These are phyloP conservation scores for Scaptodrosophila lebanonensis DNA, from an alignment of 1,140 invertebrate genomes.

Conservation along the genomic window DNA sequence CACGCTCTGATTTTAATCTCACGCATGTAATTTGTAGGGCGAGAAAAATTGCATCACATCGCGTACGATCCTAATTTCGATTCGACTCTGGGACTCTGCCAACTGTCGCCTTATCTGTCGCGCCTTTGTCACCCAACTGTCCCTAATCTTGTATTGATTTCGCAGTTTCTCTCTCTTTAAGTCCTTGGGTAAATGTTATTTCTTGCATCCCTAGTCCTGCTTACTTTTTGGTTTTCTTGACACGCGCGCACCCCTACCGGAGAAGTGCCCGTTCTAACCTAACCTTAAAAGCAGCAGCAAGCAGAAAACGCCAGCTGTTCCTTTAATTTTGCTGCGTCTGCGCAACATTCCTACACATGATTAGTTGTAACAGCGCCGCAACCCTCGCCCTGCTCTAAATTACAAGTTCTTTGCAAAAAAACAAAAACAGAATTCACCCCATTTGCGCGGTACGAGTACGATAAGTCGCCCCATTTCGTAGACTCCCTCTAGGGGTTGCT, in stretches of 20 bases:
- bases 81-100: constrained; percentile 19
- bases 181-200: constrained; percentile 12
- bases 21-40: constrained; percentile 63
- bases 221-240: constrained; percentile 33
- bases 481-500: constrained; percentile 55
- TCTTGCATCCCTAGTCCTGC: constrained; percentile 25
- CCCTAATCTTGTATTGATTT: constrained; percentile 56
- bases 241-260: constrained; percentile 36
- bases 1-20: constrained; percentile 47
- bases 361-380: constrained; percentile 45
- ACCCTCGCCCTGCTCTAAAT: constrained; percentile 47
- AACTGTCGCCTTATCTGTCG: constrained; percentile 34
- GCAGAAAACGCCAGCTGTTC: constrained; percentile 52
- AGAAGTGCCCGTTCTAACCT: constrained; percentile 1
- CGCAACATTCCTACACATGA: constrained; percentile 32
- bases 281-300: constrained; percentile 14
- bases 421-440: constrained; percentile 45
- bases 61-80: constrained; percentile 1
- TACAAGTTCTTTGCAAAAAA: constrained; percentile 27
- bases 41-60: constrained; percentile 34
- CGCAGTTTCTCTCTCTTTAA: constrained; percentile 22
- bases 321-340: constrained; percentile 15
- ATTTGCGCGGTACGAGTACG: constrained; percentile 32
- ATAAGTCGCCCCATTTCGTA: not conserved
- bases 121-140: not conserved